Percentiles rank a stretch among this genome's conserved stretches.
Evolutionary conservation across 1,140 invertebrate species (phyloP).

Genomic region (Papilio helenus): DNA sequence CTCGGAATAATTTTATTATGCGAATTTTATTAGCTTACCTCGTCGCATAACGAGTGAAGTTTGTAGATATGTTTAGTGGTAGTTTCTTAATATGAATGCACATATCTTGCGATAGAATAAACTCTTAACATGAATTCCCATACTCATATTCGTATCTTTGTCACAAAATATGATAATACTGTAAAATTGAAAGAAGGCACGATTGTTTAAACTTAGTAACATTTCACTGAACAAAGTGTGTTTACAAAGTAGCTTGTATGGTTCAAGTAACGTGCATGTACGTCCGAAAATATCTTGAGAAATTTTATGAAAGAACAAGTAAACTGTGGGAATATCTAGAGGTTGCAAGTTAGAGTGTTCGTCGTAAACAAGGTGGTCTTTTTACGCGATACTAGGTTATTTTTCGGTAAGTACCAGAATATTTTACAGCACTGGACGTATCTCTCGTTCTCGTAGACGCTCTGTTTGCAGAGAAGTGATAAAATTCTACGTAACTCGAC

Average conservation of each 20-base stretch:
- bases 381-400: conserved; percentile 61
- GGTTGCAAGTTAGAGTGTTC: conserved; percentile 40
- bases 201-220: neutral
- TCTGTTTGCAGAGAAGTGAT: conserved; percentile 56
- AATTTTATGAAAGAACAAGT: conserved; percentile 36
- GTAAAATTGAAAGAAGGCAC: neutral
- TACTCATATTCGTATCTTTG: neutral
- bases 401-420: conserved; percentile 58
- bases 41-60: neutral
- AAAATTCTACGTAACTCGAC: conserved; percentile 65
- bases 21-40: conserved; percentile 1
- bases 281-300: conserved; percentile 28
- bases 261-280: conserved; percentile 2
- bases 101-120: neutral
- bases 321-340: conserved; percentile 13
- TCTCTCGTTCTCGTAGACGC: conserved; percentile 56
- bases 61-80: neutral
- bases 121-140: neutral
- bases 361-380: conserved; percentile 58
- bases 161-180: neutral
- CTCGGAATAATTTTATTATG: conserved; percentile 20
- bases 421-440: conserved; percentile 61
- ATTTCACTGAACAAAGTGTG: neutral
- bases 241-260: neutral
- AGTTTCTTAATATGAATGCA: conserved; percentile 1